phyloP scores from a whole-genome alignment of 2,113 vertebrate species.

The Rutilus rutilus region DNA sequence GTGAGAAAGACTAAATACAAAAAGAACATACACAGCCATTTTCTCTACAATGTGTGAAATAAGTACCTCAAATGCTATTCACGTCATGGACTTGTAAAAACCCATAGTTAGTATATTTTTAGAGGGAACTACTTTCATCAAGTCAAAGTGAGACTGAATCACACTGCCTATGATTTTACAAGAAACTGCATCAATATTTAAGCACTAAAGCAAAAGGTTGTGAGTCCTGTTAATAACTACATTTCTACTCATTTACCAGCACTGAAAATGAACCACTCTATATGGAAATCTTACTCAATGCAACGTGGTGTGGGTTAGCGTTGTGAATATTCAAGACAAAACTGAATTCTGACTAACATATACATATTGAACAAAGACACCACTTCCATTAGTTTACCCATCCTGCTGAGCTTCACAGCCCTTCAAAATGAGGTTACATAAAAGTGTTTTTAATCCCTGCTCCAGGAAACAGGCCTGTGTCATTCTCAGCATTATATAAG shows the following conservation, averaged over 20 bases:
- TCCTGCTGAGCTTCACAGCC: slow-evolving; percentile 51
- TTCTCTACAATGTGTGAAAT: background rate
- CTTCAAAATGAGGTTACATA: slow-evolving; percentile 66
- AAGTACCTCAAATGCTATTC: background rate
- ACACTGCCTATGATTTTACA: background rate
- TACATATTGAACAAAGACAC: slow-evolving; percentile 1
- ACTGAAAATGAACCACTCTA: background rate
- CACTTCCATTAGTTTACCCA: slow-evolving; percentile 6
- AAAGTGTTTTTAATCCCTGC: slow-evolving; percentile 70
- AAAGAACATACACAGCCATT: background rate
- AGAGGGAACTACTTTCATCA: background rate
- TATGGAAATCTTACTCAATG: background rate
- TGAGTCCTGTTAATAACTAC: background rate
- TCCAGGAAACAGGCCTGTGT: slow-evolving; percentile 64
- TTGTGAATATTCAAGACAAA: background rate
- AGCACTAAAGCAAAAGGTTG: slow-evolving; percentile 8
- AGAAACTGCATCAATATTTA: background rate
- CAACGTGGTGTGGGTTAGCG: background rate
- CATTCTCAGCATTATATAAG: slow-evolving; percentile 64
- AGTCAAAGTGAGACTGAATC: background rate
- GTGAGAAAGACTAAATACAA: background rate
- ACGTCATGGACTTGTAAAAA: background rate
- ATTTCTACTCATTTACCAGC: background rate
- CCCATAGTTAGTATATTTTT: background rate
- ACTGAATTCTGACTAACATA: background rate